Conservation (phyloP, 2,888 invertebrate genomes). For the Catonia carolina region DNA sequence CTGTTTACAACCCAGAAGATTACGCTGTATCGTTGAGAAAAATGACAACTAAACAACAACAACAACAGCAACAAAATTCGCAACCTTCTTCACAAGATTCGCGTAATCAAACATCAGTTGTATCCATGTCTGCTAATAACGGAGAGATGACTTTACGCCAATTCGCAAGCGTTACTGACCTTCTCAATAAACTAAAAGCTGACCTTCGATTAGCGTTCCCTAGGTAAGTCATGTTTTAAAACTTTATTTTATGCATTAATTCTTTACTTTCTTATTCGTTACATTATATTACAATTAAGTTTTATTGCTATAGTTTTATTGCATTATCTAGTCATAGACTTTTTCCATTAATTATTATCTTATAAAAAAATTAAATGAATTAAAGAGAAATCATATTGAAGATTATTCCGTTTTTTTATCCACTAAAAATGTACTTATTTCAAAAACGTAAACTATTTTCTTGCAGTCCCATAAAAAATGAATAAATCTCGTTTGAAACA, state of each 20-base stretch:
- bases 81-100: constrained; percentile 42
- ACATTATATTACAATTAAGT: not conserved
- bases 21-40: constrained; percentile 73
- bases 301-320: too few relatives aligned
- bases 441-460: too few relatives aligned
- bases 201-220: constrained; percentile 83
- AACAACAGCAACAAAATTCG: too few relatives aligned
- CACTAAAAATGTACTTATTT: too few relatives aligned
- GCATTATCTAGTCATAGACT: too few relatives aligned
- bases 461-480: too few relatives aligned
- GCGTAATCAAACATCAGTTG: constrained; percentile 35
- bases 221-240: constrained; percentile 52
- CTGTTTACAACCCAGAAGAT: constrained; percentile 86
- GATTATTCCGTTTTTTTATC: too few relatives aligned
- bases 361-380: too few relatives aligned
- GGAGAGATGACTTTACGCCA: constrained; percentile 78
- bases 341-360: too few relatives aligned
- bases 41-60: constrained; percentile 57
- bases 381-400: too few relatives aligned
- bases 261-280: not conserved
- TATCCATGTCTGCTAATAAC: constrained; percentile 16
- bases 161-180: constrained; percentile 79
- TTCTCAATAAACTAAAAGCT: constrained; percentile 76
- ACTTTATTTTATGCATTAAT: not conserved
- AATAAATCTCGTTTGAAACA: too few relatives aligned